Base-by-base conservation (phyloP, 2,113 vertebrate species). In the Brienomyrus brachyistius region DNA sequence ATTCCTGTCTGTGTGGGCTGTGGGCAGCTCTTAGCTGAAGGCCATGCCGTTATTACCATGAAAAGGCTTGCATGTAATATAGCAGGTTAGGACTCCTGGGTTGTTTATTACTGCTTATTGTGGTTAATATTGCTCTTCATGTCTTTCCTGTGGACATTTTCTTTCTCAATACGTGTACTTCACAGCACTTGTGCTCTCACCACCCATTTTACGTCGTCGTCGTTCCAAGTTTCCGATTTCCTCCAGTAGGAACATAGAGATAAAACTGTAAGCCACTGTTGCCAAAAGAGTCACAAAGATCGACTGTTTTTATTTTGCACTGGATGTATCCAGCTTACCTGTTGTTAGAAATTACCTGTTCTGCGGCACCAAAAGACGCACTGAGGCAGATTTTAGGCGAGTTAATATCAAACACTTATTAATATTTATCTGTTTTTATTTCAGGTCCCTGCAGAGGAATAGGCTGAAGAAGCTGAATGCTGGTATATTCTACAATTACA, bases 391-490 rank as follows among this genome's bases (percentile, higher is more conserved):
- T 50, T 1, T 50, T 15, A 15, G 50, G 43, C 0, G 17, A 86
- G 50, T 85, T 47, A 4, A n/a, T 19, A 31, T 11, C 23, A 23
- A 17, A 48, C 27, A 2, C 27, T 84, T 27, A 66, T 10, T 66
- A 23, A 31, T 90, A 45, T 45, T 54, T n/a, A 51, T 10, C 40
- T 86, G 40, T 90, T 47, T 0, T 43, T 80, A 23, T 74, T 91
- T 56, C 94, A 99, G 98, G 97, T 99, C 98, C 70, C 95, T 99
- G 47, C 96, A 97, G 92, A 92, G 92, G 93, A 99, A 99, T 93
- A 93, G 93, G 50, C 93, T 99, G 70, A 95, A 93, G 90, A 97
- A 95, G 84, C 97, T 99, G 93, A 95, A 94, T 89, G 94, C 96
- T 91, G 94, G 97, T 89, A 92, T 93, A 90, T 99, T 99, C 94